phyloP scores from a whole-genome alignment of 2,888 invertebrate species.

The Pseudococcus jackbeardsleyi region DNA sequence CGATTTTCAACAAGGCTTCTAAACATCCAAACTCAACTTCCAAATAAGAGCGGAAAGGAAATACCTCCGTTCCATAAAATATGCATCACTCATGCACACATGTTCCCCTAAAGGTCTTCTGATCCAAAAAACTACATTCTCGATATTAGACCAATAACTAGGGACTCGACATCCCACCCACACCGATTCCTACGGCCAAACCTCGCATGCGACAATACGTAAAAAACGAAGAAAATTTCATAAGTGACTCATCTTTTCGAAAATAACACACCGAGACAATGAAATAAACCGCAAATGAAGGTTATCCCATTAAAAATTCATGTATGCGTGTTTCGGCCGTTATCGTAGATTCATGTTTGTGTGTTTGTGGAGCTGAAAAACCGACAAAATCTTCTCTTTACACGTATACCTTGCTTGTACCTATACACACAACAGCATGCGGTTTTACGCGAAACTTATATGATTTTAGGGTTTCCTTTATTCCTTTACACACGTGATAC shows the following conservation, averaged over 20 bases:
- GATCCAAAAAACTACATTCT: no score
- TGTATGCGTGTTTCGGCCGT: slow-evolving; percentile 3
- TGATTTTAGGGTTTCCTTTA: slow-evolving; percentile 22
- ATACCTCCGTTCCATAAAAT: no score
- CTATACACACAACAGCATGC: not conserved
- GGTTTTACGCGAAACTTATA: slow-evolving; percentile 24
- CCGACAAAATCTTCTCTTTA: not conserved
- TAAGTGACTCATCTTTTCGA: not conserved
- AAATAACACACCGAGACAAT: slow-evolving; percentile 12
- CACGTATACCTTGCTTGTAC: not conserved
- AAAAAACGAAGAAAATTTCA: not conserved
- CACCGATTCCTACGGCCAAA: not conserved
- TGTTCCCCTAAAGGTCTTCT: no score
- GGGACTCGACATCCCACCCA: not conserved
- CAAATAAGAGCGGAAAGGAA: no score
- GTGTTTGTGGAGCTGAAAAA: not conserved
- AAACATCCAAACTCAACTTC: no score
- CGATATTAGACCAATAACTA: no score
- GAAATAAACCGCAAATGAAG: slow-evolving; percentile 19
- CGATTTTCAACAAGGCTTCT: no score
- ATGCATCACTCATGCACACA: no score
- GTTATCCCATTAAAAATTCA: slow-evolving; percentile 21
- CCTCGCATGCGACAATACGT: not conserved
- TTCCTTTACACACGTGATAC: not conserved
- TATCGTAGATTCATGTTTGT: not conserved